Evolutionary conservation across 2,888 invertebrate genomes (phyloP), one percentile per base, ranked within the genome.

Genomic region (Mythimna vitellina): DNA sequence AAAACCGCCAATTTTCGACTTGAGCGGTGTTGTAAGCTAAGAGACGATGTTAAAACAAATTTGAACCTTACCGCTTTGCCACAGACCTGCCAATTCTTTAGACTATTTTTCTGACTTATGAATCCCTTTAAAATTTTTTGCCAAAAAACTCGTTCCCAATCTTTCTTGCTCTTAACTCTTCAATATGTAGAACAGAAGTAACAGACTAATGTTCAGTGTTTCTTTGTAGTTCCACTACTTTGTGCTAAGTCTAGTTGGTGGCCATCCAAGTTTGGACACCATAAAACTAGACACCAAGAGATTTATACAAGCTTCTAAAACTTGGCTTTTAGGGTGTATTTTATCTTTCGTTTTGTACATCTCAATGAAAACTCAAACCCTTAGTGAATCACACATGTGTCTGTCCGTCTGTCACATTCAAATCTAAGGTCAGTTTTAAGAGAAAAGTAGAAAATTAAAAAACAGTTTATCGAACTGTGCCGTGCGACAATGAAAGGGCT

Each of bases 211-310:
- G 81, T 83, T 57, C 42, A 69, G 71, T 73, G 65, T 72, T 83
- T 71, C 73, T 76, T 86, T 80, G 81, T 70, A 71, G 73, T 79
- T 35, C 25, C 29, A 70, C 70, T 76, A 80, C 86, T 83, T 80
- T 74, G 66, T 72, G 53, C 64, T 74, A 74, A 83, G 83, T 80
- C 83, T 68, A 25, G 68, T 81, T 82, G 71, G 75, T 78, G 76
- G 38, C 70, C 63, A 70, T 74, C 82, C 76, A 86, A 86, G 56
- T 84, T 83, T 49, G 72, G 74, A 72, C 84, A 86, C 83, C 77
- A 86, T 86, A 74, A 85, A 86, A 80, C 70, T 74, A 61, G 73
- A 42, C 76, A 70, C 53, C 71, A 65, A 65, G 70, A 81, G 82
- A 83, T 83, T 79, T 83, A 83, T 83, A 63, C 70, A 92, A 63